Base-by-base conservation (phyloP, 2,797 vertebrate genomes). In the Xiphorhynchus erythropygius region DNA sequence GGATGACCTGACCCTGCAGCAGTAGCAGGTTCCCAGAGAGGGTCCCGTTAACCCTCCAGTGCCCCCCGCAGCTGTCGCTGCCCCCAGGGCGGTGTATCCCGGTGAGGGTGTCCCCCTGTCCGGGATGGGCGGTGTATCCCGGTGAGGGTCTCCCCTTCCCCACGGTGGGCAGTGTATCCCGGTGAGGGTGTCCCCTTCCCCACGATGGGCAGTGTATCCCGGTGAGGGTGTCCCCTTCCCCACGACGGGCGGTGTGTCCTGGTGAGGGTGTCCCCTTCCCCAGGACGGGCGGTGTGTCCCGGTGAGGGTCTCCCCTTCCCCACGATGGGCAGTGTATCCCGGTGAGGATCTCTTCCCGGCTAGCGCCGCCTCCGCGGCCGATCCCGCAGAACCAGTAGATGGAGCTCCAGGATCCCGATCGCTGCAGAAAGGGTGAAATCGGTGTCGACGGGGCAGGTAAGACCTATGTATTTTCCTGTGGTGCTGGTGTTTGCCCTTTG, bases 371-470 rank as follows among this genome's bases (percentile, higher is more conserved):
- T 35, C 5, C 59, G 7, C 7, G 5, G 47, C n/a, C 21, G 25
- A 25, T 32, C 12, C 1, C 12, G 0, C 2, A 18, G 32, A 6
- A 13, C 94, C 96, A 2, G 94, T 8, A 97, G 96, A 81, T 96
- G 96, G 95, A 76, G 95, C 91, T 89, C 14, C 27, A 95, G 91
- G 94, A 90, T 57, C 28, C 93, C 71, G 3, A 2, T 59, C 89
- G 41, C 79, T 30, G 7, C 7, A 21, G 55, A n/a, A 14, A 18
- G 1, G 8, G 18, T 2, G n/a, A 11, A 30, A 63, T 12, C 7
- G 2, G 5, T 1, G 27, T 3, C 1, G 9, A n/a, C 27, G 21
- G 10, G 4, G 18, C 33, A 2, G 55, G 37, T 3, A 4, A 16
- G 25, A 5, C 18, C 42, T 32, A 7, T 25, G 14, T 10, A 0